A percentile compares a stretch with the other conserved stretches of the same genome.
phyloP scores from a whole-genome alignment of 1,140 invertebrate genomes.

The Ceratitis capitata region DNA sequence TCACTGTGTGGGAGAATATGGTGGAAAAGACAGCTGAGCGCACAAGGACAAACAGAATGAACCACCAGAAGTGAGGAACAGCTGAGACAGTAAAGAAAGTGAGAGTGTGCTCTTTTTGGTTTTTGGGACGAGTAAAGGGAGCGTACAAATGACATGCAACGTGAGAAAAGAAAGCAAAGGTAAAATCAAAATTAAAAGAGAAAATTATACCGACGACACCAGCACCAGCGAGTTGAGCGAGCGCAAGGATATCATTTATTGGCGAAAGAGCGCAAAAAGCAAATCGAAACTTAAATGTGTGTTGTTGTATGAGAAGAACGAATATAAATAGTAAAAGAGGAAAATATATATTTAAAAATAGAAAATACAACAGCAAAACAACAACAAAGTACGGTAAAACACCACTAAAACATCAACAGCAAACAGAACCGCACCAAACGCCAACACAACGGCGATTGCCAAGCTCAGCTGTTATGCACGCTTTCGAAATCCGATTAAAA shows the following conservation, averaged over 20 bases:
- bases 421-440: neutral
- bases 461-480: neutral
- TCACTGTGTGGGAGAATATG: neutral
- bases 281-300: no score
- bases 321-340: neutral
- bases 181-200: no score
- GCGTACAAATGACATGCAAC: neutral
- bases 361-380: neutral
- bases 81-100: neutral
- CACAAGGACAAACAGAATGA: neutral
- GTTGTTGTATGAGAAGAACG: no score
- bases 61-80: no score
- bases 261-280: neutral
- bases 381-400: neutral
- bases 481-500: neutral
- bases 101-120: neutral
- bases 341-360: neutral
- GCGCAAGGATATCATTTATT: neutral
- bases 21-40: neutral
- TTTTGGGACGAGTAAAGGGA: neutral
- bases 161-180: neutral
- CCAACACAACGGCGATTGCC: neutral
- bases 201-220: no score
- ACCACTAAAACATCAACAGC: neutral
- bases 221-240: no score